phyloP scores from a whole-genome alignment of 1,140 invertebrate species.

The Protaetia brevitarsis region DNA sequence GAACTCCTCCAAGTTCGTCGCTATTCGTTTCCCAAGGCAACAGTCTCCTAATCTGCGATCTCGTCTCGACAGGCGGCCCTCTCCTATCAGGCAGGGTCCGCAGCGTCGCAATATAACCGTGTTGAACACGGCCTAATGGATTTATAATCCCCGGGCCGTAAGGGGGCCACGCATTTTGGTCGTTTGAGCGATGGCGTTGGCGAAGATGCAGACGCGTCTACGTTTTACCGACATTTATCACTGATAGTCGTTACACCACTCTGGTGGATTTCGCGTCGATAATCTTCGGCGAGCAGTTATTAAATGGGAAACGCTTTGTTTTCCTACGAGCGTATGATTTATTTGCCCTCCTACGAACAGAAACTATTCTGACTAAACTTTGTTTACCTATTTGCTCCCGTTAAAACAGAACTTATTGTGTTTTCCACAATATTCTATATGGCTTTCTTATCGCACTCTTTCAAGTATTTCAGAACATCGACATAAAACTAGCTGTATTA shows the following conservation, averaged over 20 bases:
- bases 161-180: slow-evolving; percentile 26
- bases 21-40: slow-evolving; percentile 40
- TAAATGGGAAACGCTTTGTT: not conserved
- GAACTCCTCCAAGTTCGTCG: slow-evolving; percentile 12
- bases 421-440: too few relatives aligned
- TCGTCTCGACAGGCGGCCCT: slow-evolving; percentile 32
- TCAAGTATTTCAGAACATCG: too few relatives aligned
- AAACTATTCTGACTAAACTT: not conserved
- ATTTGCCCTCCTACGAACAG: not conserved
- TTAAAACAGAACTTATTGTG: too few relatives aligned
- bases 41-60: slow-evolving; percentile 42
- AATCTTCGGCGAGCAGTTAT: not conserved
- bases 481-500: too few relatives aligned
- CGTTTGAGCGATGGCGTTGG: slow-evolving; percentile 34
- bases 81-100: slow-evolving; percentile 30
- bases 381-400: too few relatives aligned
- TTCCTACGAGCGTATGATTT: not conserved
- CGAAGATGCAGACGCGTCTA: slow-evolving; percentile 35
- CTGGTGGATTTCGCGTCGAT: slow-evolving; percentile 22
- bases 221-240: slow-evolving; percentile 35
- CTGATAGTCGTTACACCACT: slow-evolving; percentile 35
- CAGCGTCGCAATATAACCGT: slow-evolving; percentile 32
- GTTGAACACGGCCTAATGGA: slow-evolving; percentile 38
- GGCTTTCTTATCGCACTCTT: too few relatives aligned
- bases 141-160: slow-evolving; percentile 38